phyloP scores from a whole-genome alignment of 37 sponge, comb jelly and placozoan species.

The Amphimedon queenslandica region DNA sequence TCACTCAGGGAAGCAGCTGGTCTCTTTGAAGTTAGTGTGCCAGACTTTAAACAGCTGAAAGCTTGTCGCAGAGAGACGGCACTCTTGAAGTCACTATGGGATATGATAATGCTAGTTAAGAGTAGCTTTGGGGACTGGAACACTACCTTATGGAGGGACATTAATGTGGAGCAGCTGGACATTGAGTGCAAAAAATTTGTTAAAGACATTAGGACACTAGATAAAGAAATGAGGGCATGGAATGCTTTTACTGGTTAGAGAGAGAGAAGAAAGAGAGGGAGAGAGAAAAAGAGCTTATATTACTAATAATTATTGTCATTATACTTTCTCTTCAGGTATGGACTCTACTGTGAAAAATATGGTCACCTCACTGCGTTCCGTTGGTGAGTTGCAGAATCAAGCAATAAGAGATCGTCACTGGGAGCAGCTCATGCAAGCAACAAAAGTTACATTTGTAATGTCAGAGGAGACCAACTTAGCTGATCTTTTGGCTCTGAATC shows the following conservation, averaged over 20 bases:
- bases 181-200: slow-evolving; percentile 96
- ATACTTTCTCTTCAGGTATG: too few relatives aligned
- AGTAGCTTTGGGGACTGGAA: slow-evolving; percentile 97
- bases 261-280: too few relatives aligned
- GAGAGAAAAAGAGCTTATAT: too few relatives aligned
- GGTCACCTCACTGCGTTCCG: slow-evolving; percentile 97
- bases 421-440: slow-evolving; percentile 98
- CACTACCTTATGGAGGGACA: slow-evolving; percentile 89
- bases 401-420: slow-evolving; percentile 98
- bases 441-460: slow-evolving; percentile 97
- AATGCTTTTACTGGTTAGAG: slow-evolving; percentile 72
- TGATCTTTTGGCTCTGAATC: slow-evolving; percentile 92
- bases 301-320: too few relatives aligned
- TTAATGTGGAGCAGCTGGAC: slow-evolving; percentile 98
- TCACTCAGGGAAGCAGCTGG: slow-evolving; percentile 68
- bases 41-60: slow-evolving; percentile 98
- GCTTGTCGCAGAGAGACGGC: slow-evolving; percentile 77
- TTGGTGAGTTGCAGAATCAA: slow-evolving; percentile 97
- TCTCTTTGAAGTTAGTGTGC: slow-evolving; percentile 94
- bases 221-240: slow-evolving; percentile 99
- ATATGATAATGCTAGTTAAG: slow-evolving; percentile 77
- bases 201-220: slow-evolving; percentile 90
- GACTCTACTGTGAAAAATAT: slow-evolving; percentile 97
- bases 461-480: slow-evolving; percentile 89
- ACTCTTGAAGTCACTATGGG: slow-evolving; percentile 92